Percentiles rank a stretch among this genome's conserved stretches.
These are phyloP conservation scores for Tetramorium bicarinatum DNA, from an alignment of 2,888 invertebrate genomes.

Conservation along the genomic window DNA sequence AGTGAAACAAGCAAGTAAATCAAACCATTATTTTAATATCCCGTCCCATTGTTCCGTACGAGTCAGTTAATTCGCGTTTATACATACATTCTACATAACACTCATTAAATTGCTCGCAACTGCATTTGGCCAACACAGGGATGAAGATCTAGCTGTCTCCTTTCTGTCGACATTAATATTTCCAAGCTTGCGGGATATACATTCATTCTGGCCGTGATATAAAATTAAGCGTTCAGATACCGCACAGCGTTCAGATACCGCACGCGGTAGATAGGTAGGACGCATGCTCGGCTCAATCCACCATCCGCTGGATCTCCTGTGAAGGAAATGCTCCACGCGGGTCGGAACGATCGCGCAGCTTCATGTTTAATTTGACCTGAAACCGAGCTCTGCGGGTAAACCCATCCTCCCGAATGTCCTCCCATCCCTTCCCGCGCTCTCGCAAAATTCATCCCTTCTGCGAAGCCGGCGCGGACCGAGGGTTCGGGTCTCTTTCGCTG, in stretches of 20 bases:
- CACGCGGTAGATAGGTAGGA: not conserved
- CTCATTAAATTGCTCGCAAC: not conserved
- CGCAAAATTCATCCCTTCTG: conserved; percentile 45
- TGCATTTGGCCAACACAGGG: not conserved
- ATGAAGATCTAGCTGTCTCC: not conserved
- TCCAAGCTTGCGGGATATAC: not conserved
- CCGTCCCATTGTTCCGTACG: not conserved
- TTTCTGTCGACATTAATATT: conserved; percentile 28
- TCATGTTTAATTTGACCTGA: conserved; percentile 73
- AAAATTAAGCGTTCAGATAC: conserved; percentile 41
- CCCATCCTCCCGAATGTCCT: conserved; percentile 35
- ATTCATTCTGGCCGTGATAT: conserved; percentile 19
- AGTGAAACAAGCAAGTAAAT: conserved; percentile 24
- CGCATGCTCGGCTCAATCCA: conserved; percentile 26
- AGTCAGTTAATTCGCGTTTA: not conserved
- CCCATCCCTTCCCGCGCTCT: conserved; percentile 44
- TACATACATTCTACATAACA: not conserved
- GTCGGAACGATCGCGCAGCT: conserved; percentile 55
- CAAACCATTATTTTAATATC: conserved; percentile 40
- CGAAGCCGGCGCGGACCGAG: conserved; percentile 25
- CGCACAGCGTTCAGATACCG: conserved; percentile 3
- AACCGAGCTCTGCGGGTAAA: conserved; percentile 67
- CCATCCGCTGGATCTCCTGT: conserved; percentile 24
- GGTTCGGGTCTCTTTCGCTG: conserved; percentile 64
- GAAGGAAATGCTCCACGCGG: conserved; percentile 43